Evolutionary conservation across 2,888 invertebrate genomes (phyloP).

Genomic region (Chrysotoxum bicinctum): DNA sequence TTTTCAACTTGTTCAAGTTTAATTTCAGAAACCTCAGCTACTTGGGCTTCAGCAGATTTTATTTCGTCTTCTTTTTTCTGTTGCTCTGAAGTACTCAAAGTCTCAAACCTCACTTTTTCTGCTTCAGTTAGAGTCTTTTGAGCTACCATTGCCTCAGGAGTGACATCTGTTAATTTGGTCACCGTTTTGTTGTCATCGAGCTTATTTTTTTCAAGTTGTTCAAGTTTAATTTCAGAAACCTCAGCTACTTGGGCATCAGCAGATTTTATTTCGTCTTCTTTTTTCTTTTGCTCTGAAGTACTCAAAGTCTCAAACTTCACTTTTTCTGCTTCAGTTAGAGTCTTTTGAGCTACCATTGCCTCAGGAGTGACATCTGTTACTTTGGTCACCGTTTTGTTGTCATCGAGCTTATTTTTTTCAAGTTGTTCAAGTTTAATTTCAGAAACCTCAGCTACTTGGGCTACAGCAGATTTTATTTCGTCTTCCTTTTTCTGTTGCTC

Average conservation of each 20-base stretch:
- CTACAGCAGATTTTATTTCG: background rate
- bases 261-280: background rate
- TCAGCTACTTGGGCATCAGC: background rate
- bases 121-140: background rate
- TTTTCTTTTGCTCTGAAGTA: conserved; percentile 48
- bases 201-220: background rate
- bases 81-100: conserved; percentile 34
- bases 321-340: background rate
- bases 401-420: background rate
- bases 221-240: conserved; percentile 21
- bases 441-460: conserved; percentile 15
- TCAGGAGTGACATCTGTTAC: background rate
- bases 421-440: conserved; percentile 28
- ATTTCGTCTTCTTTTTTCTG: conserved; percentile 32
- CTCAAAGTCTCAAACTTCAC: background rate
- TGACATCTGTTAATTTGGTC: background rate
- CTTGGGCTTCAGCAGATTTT: background rate
- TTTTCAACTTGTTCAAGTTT: conserved; percentile 22
- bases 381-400: background rate
- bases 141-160: background rate
- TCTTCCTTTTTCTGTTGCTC: conserved; percentile 38
- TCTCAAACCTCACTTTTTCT: background rate
- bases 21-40: conserved; percentile 19
- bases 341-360: background rate
- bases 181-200: background rate